Percentiles rank a stretch among this genome's conserved stretches.
Conservation (phyloP, 2,797 vertebrate species). For the Gobionotothen gibberifrons region DNA sequence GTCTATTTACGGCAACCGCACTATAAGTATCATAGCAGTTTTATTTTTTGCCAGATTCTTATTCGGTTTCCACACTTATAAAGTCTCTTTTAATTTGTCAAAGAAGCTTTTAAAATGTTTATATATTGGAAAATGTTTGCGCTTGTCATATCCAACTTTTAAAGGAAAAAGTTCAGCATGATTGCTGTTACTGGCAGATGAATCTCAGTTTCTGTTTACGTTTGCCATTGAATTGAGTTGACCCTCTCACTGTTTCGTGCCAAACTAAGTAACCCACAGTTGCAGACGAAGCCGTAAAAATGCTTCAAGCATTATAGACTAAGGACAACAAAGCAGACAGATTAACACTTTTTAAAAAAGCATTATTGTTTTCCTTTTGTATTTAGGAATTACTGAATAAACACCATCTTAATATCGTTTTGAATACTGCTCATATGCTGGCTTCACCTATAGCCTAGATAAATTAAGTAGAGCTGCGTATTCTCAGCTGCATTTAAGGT, state of each 20-base stretch:
- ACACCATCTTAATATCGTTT: not conserved
- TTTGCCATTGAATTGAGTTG: constrained; percentile 52
- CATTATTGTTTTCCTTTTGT: constrained; percentile 17
- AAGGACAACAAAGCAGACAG: constrained; percentile 34
- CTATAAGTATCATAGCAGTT: constrained; percentile 44
- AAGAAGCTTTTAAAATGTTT: constrained; percentile 45
- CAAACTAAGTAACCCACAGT: constrained; percentile 61
- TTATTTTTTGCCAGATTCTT: constrained; percentile 46
- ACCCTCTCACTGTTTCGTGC: constrained; percentile 31
- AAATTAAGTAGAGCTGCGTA: not conserved
- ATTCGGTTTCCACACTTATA: constrained; percentile 52
- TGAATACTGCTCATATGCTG: not conserved
- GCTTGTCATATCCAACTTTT: constrained; percentile 29
- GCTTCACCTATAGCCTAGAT: not conserved
- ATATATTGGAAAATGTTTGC: constrained; percentile 53
- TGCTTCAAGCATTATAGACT: constrained; percentile 31
- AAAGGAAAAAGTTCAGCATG: constrained; percentile 41
- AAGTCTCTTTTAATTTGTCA: constrained; percentile 46
- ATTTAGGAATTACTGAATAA: constrained; percentile 23
- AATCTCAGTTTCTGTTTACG: constrained; percentile 38
- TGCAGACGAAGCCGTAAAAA: constrained; percentile 64
- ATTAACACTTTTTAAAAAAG: constrained; percentile 42
- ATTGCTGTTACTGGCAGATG: constrained; percentile 55
- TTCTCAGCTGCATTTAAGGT: constrained; percentile 10
- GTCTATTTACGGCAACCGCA: constrained; percentile 57